Base-by-base conservation (phyloP, 2,888 invertebrate species). In the Pristionchus mayeri region DNA sequence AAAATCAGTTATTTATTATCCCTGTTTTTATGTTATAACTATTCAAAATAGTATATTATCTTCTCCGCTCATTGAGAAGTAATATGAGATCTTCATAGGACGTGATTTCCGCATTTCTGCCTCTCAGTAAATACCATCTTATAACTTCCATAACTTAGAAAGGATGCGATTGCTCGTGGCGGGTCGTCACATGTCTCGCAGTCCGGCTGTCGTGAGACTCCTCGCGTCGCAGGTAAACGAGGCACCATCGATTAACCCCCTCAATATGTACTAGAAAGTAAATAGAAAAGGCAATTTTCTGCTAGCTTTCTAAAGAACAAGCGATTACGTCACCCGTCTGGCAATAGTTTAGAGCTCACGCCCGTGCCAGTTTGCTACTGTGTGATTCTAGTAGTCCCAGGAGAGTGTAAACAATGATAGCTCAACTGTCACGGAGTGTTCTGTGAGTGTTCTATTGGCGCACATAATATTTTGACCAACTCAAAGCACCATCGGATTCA, bases 141-240 rank as follows among this genome's bases (percentile, higher is more conserved):
- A n/a, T 7, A 4, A 24, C 30, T 78, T 50, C 18, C 27, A 78
- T 18, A 24, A 7, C 1, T 48, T 30, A 50, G 52, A 27, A 16
- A 24, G n/a, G 40, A 80, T 80, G 80, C 37, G 54, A 24, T 34
- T 80, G 54, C 80, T 80, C 54, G 52, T 57, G 11, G 80, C 80
- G 16, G 57, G 80, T 57, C 52, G 80, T 57, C 80, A 80, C 34
- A 37, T 80, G 27, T 57, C 80, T 13, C 54, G 80, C 24, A 80
- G 80, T 16, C 37, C 80, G n/a, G n/a, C 52, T 44, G 37, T 80
- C 37, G 24, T 34, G 11, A 21, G 80, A 54, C 57, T 80, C 9
- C 80, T 80, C 40, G 52, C 80, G 18, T 80, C 80, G 2, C 80
- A 80, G 80, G 80, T 57, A 40, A 24, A 40, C 13, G 3, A 37